Percentiles rank a stretch among this genome's conserved stretches.
These are phyloP conservation scores for Alcedo atthis DNA, from an alignment of 2,797 vertebrate species.

Conservation along the genomic window DNA sequence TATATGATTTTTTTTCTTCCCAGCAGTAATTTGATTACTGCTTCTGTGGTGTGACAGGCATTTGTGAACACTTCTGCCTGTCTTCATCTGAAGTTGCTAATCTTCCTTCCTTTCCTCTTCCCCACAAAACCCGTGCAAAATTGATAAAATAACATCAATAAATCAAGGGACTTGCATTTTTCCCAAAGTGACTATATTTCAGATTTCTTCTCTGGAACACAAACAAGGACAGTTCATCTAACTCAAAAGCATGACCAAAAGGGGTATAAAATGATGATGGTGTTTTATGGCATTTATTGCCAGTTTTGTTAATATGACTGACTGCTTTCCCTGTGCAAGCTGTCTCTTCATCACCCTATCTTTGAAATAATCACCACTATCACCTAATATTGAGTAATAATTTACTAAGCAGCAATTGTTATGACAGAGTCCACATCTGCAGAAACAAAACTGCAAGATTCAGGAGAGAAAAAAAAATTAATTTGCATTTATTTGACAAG, in stretches of 20 bases:
- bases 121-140: slow-evolving; percentile 45
- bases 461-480: neutral
- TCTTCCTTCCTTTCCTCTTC: slow-evolving; percentile 32
- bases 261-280: slow-evolving; percentile 41
- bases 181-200: slow-evolving; percentile 46
- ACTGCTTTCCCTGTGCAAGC: slow-evolving; percentile 21
- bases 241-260: slow-evolving; percentile 43
- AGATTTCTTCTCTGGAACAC: slow-evolving; percentile 52
- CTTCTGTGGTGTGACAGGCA: slow-evolving; percentile 50
- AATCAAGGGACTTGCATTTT: slow-evolving; percentile 48
- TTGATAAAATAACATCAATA: slow-evolving; percentile 68
- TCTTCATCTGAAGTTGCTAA: slow-evolving; percentile 56
- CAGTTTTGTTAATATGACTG: slow-evolving; percentile 61
- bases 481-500: neutral
- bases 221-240: slow-evolving; percentile 64
- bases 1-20: slow-evolving; percentile 31
- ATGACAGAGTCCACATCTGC: neutral
- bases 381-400: slow-evolving; percentile 37
- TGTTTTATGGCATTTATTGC: slow-evolving; percentile 56
- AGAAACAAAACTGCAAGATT: neutral
- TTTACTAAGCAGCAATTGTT: neutral
- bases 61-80: slow-evolving; percentile 38
- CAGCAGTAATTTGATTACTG: slow-evolving; percentile 46
- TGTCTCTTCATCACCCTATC: slow-evolving; percentile 51
- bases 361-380: slow-evolving; percentile 41